Evolutionary conservation across 1,140 invertebrate genomes (phyloP), one percentile per base, ranked within the genome.

Genomic region (Acarapis woodi): DNA sequence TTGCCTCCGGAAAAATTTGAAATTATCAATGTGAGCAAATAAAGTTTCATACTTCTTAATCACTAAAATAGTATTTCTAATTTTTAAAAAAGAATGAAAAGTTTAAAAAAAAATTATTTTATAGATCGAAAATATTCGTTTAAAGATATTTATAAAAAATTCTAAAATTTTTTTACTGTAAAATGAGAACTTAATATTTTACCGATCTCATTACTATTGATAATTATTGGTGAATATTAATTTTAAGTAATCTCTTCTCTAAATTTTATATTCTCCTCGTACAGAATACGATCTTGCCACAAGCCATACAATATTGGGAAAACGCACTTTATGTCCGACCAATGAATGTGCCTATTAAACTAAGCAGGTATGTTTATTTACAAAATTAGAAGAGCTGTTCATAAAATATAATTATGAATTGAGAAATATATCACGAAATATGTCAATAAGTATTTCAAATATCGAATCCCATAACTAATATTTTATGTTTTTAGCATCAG

Each of bases 301-400:
- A 80, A 55, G 83, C 83, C 28, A 73, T 88, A 2, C 65, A 70
- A 42, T 93, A 83, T 60, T 90, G 83, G 85, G 72, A 87, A 52
- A 63, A 70, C 52, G 78, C 82, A 1, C 58, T 93, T 22, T 74
- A 70, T 64, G 80, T 90, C 5, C 64, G 77, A 22, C 73, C 57
- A 74, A 76, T 29, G 67, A 68, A 46, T 69, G 65, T 45, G 68
- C 75, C 48, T 1, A 87, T 90, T 44, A 64, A 71, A 47, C 58
- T 93, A 24, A 82, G 77, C 55, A 69, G 79, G 80, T 83, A n/a
- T n/a, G n/a, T n/a, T n/a, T n/a, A n/a, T n/a, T n/a, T n/a, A 57
- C 64, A 58, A 51, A n/a, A n/a, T n/a, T n/a, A n/a, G n/a, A n/a
- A n/a, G n/a, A n/a, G n/a, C n/a, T n/a, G n/a, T n/a, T n/a, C n/a